A percentile compares a stretch with the other conserved stretches of the same genome.
Conservation (phyloP, 1,140 invertebrate genomes). For the Microvelia longipes region DNA sequence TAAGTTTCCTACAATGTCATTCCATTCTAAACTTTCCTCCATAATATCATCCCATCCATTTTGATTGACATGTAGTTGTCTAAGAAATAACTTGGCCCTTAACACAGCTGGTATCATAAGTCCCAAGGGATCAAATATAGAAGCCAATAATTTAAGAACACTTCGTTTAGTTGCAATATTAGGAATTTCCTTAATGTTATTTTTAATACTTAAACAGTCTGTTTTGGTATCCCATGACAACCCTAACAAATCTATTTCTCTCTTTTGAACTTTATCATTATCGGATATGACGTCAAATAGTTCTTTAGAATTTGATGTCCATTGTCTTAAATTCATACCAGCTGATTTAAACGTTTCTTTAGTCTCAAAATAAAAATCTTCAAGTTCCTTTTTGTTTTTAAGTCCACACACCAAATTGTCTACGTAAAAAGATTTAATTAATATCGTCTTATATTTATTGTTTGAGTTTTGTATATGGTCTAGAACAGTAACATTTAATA, state of each 20-base stretch:
- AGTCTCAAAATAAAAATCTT: background rate
- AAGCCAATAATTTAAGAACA: background rate
- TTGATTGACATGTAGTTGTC: background rate
- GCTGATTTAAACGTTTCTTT: background rate
- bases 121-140: background rate
- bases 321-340: background rate
- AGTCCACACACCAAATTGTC: background rate
- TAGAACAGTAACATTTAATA: background rate
- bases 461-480: background rate
- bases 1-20: background rate
- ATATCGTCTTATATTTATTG: background rate
- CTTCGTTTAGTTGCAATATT: background rate
- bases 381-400: background rate
- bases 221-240: background rate
- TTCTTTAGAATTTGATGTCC: background rate
- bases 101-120: background rate
- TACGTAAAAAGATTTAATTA: background rate
- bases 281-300: background rate
- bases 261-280: background rate
- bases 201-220: background rate
- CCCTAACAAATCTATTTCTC: background rate
- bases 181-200: background rate
- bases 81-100: background rate
- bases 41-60: background rate
- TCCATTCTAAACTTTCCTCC: background rate